Conservation (phyloP, 2,888 invertebrate species). For the Pristionchus exspectatus region DNA sequence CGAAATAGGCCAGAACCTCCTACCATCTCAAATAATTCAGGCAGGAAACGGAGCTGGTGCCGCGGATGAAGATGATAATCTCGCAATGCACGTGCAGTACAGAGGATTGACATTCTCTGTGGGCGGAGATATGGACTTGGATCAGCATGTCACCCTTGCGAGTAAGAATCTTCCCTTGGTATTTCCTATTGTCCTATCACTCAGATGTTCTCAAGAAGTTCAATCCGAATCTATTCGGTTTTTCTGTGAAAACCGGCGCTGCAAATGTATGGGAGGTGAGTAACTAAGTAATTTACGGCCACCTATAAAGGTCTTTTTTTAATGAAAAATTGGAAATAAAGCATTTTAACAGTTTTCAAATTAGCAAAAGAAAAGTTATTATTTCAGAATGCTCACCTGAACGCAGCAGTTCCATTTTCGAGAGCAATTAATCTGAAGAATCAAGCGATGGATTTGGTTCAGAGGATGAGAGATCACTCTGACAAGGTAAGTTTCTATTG, state of each 20-base stretch:
- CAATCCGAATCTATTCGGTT: constrained; percentile 84
- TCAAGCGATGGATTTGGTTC: constrained; percentile 69
- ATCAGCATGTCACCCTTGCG: constrained; percentile 69
- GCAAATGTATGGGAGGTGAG: constrained; percentile 70
- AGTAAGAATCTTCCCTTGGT: constrained; percentile 56
- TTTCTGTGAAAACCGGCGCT: constrained; percentile 67
- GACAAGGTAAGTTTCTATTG: constrained; percentile 43
- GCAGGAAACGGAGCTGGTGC: constrained; percentile 74
- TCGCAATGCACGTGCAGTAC: constrained; percentile 70
- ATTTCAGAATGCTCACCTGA: constrained; percentile 58
- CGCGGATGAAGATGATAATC: constrained; percentile 61
- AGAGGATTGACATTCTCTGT: constrained; percentile 70
- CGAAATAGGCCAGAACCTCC: not conserved
- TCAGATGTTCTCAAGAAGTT: constrained; percentile 86
- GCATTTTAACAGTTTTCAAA: no score
- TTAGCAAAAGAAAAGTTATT: not conserved
- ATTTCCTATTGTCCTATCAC: not conserved
- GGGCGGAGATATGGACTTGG: constrained; percentile 68
- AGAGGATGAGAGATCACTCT: constrained; percentile 64
- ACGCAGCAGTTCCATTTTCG: constrained; percentile 71
- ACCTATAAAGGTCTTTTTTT: no score
- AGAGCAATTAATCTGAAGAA: constrained; percentile 63
- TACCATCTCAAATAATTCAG: constrained; percentile 31
- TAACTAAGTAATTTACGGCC: no score
- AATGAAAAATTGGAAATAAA: no score